A percentile compares a stretch with the other conserved stretches of the same genome.
phyloP scores from a whole-genome alignment of 2,888 invertebrate genomes.

The Ligdia adustata region DNA sequence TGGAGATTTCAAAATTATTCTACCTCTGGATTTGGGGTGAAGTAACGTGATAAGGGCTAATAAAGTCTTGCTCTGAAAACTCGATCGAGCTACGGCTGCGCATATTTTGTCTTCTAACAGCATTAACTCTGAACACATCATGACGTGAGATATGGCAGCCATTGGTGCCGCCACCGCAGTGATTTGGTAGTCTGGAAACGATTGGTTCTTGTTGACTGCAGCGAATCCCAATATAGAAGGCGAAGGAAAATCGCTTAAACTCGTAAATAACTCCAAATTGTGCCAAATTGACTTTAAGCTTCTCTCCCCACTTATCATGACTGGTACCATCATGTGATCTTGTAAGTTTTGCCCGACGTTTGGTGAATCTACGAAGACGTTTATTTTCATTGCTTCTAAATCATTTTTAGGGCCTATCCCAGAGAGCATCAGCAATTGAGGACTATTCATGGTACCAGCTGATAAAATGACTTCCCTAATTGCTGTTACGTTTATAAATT shows the following conservation, averaged over 20 bases:
- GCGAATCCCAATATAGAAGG: slow-evolving; percentile 48
- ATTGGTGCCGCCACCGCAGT: slow-evolving; percentile 40
- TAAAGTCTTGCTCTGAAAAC: slow-evolving; percentile 41
- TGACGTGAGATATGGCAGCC: slow-evolving; percentile 37
- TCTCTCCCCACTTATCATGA: slow-evolving; percentile 44
- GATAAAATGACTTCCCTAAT: slow-evolving; percentile 57
- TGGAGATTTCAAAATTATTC: slow-evolving; percentile 44
- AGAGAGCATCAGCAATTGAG: slow-evolving; percentile 63
- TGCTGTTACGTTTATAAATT: slow-evolving; percentile 39
- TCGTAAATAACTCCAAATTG: slow-evolving; percentile 38
- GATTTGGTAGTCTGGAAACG: slow-evolving; percentile 55
- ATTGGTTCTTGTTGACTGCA: slow-evolving; percentile 47
- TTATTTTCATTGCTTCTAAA: slow-evolving; percentile 47
- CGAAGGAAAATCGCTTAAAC: slow-evolving; percentile 48
- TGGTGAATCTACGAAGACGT: slow-evolving; percentile 47
- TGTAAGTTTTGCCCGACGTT: slow-evolving; percentile 58
- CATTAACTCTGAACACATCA: slow-evolving; percentile 45
- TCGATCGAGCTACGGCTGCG: slow-evolving; percentile 35
- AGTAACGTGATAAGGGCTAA: slow-evolving; percentile 46
- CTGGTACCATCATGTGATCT: slow-evolving; percentile 52
- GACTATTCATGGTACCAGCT: slow-evolving; percentile 58
- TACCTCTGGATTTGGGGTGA: slow-evolving; percentile 53
- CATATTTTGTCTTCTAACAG: slow-evolving; percentile 47
- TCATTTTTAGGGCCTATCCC: slow-evolving; percentile 59
- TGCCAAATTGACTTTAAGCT: slow-evolving; percentile 29